These are phyloP conservation scores for Heliornis fulica DNA, from an alignment of 2,113 vertebrate genomes.

Conservation along the genomic window DNA sequence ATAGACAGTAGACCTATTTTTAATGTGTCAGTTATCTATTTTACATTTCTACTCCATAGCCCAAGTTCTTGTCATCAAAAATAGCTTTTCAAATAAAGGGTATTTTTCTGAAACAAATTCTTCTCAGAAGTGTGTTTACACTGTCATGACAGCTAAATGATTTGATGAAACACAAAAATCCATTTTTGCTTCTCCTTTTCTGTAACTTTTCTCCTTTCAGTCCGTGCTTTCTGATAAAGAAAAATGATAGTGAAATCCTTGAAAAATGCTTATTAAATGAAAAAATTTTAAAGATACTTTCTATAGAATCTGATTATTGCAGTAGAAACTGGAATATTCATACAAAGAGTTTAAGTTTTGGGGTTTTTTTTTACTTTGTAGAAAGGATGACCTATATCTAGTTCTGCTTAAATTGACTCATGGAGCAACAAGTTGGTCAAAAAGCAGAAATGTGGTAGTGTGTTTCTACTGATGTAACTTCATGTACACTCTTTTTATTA, in stretches of 20 bases:
- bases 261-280: neutral
- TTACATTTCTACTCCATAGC: neutral
- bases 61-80: neutral
- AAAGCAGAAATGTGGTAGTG: neutral
- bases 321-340: neutral
- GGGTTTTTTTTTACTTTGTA: neutral
- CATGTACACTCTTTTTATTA: neutral
- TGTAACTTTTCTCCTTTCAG: neutral
- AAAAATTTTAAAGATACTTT: neutral
- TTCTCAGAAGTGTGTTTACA: neutral
- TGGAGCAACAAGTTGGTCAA: neutral
- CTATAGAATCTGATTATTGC: neutral
- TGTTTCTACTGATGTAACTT: neutral
- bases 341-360: neutral
- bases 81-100: neutral
- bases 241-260: neutral
- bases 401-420: neutral
- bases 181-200: neutral
- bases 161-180: neutral
- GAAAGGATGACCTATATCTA: neutral
- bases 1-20: neutral
- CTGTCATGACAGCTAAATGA: neutral
- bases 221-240: neutral
- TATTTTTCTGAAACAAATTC: neutral
- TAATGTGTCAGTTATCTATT: neutral